phyloP scores from a whole-genome alignment of 1,140 invertebrate genomes.

The Drosophila teissieri region DNA sequence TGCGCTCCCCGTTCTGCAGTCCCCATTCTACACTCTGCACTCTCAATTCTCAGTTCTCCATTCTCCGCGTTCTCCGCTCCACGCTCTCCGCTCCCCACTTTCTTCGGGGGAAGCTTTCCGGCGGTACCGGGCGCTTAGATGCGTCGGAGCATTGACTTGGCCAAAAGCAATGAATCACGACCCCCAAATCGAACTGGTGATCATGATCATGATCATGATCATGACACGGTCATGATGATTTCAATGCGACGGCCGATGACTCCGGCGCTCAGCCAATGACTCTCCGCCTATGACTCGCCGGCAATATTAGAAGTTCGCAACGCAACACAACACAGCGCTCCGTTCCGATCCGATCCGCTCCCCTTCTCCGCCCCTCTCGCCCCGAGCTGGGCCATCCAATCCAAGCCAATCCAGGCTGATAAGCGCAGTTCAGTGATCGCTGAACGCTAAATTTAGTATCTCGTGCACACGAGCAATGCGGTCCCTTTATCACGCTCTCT shows the following conservation, averaged over 20 bases:
- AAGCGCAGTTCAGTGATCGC: constrained; percentile 41
- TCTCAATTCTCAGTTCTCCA: neutral
- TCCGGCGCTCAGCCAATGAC: constrained; percentile 23
- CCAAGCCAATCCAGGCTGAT: constrained; percentile 12
- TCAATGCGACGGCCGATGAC: constrained; percentile 16
- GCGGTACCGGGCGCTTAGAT: constrained; percentile 41
- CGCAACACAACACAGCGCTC: too few relatives aligned
- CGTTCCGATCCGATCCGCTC: neutral
- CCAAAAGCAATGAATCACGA: constrained; percentile 53
- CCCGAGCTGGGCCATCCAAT: neutral
- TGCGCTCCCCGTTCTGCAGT: neutral
- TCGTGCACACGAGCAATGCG: constrained; percentile 17
- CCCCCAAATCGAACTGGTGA: constrained; percentile 17
- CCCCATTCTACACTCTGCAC: neutral
- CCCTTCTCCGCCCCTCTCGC: neutral
- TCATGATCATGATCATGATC: neutral
- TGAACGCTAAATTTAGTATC: constrained; percentile 44
- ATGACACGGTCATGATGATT: constrained; percentile 2
- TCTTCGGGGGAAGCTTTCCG: neutral
- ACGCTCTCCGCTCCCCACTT: constrained; percentile 6
- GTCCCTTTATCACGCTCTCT: constrained; percentile 2
- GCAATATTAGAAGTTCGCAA: constrained; percentile 17
- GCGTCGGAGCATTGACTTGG: constrained; percentile 54
- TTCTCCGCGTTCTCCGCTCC: neutral
- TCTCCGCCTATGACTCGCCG: constrained; percentile 9